A percentile compares a stretch with the other conserved stretches of the same genome.
These are phyloP conservation scores for Gambusia holbrooki DNA, from an alignment of 2,113 vertebrate species.

Conservation along the genomic window DNA sequence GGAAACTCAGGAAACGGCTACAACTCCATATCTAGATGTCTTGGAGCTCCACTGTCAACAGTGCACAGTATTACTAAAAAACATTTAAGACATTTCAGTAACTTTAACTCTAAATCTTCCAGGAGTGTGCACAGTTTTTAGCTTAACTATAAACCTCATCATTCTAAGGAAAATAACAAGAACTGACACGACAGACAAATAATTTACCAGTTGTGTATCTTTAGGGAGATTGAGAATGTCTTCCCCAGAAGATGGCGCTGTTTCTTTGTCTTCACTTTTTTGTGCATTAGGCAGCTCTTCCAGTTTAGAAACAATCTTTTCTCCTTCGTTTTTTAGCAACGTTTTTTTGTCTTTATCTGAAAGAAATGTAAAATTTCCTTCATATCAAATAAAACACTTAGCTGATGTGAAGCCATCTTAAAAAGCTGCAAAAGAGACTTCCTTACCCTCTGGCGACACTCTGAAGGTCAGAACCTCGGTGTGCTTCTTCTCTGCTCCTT, in stretches of 20 bases:
- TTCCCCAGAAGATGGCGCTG: constrained; percentile 59
- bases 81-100: background rate
- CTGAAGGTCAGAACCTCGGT: constrained; percentile 36
- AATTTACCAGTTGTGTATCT: constrained; percentile 66
- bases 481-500: constrained; percentile 59
- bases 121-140: background rate
- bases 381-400: background rate
- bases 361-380: constrained; percentile 1
- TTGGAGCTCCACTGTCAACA: too few species aligned
- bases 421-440: background rate
- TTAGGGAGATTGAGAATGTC: constrained; percentile 46
- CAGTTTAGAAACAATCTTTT: constrained; percentile 49
- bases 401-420: background rate
- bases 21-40: too few species aligned
- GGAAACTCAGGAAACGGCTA: too few species aligned
- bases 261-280: constrained; percentile 41
- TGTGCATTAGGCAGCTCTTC: constrained; percentile 36
- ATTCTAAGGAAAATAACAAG: background rate
- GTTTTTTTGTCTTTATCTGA: constrained; percentile 57
- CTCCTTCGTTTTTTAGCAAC: constrained; percentile 16
- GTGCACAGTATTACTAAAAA: too few species aligned
- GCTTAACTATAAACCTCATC: background rate
- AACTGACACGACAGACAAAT: background rate
- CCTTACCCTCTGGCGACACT: constrained; percentile 62
- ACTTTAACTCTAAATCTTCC: background rate